These are phyloP conservation scores for Chiloscyllium punctatum DNA, from an alignment of 2,797 vertebrate genomes.

Conservation along the genomic window DNA sequence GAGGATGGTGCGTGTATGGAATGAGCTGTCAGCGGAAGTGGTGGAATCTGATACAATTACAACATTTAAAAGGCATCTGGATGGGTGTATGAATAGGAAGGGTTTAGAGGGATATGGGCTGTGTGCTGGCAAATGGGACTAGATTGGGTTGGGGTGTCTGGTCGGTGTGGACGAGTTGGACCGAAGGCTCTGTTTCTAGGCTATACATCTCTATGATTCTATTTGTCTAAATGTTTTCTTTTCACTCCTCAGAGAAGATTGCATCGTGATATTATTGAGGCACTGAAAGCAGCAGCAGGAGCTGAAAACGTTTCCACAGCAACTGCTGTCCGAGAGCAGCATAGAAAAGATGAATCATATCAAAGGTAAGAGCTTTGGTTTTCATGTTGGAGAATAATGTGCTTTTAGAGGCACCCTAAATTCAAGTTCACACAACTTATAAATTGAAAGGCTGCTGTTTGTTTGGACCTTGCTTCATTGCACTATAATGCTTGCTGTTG, in stretches of 20 bases:
- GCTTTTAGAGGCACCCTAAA: not conserved
- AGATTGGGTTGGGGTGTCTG: too few relatives aligned
- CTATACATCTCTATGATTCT: too few relatives aligned
- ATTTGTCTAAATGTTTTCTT: not conserved
- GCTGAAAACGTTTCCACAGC: constrained; percentile 59
- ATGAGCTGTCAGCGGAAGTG: too few relatives aligned
- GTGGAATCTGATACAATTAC: too few relatives aligned
- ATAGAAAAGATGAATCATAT: constrained; percentile 76
- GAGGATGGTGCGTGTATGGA: too few relatives aligned
- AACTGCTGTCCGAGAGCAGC: constrained; percentile 64
- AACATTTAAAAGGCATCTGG: too few relatives aligned
- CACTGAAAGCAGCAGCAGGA: constrained; percentile 63
- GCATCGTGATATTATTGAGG: constrained; percentile 52
- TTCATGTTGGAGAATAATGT: not conserved
- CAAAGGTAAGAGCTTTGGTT: constrained; percentile 58
- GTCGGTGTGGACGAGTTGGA: too few relatives aligned
- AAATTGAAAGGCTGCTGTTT: not conserved
- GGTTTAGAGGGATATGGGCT: too few relatives aligned
- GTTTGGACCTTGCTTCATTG: not conserved
- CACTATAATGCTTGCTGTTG: not conserved
- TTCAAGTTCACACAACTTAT: not conserved
- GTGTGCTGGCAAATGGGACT: too few relatives aligned
- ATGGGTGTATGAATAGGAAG: too few relatives aligned
- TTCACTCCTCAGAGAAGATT: constrained; percentile 49
- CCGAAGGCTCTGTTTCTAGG: too few relatives aligned